Evolutionary conservation across 2,888 invertebrate genomes (phyloP).

Genomic region (Petrolisthes manimaculis): DNA sequence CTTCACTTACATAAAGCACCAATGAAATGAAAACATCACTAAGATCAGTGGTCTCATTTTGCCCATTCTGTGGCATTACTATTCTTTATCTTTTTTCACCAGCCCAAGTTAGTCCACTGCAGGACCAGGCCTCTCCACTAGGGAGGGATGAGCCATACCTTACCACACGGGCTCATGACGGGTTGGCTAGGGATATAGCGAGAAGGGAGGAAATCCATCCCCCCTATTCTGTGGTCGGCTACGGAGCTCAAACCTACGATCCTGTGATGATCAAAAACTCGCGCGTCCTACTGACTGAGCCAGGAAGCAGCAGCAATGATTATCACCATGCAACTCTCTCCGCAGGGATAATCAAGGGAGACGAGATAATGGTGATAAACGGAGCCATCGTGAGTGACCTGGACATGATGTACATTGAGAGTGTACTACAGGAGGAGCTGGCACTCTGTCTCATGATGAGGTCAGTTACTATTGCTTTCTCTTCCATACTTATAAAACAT

Average conservation of each 20-base stretch:
- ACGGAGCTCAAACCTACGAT: neutral
- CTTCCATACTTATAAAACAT: neutral
- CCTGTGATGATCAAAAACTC: neutral
- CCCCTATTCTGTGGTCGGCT: neutral
- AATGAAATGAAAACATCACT: neutral
- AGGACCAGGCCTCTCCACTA: neutral
- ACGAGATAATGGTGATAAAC: constrained; percentile 99
- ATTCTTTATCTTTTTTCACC: constrained; percentile 10
- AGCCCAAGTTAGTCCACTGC: constrained; percentile 15
- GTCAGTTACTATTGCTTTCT: constrained; percentile 69
- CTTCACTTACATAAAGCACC: neutral
- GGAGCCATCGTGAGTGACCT: constrained; percentile 97
- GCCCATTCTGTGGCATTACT: constrained; percentile 1
- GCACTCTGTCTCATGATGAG: constrained; percentile 97
- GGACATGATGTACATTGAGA: constrained; percentile 99
- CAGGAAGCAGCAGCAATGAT: constrained; percentile 7
- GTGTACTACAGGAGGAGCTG: constrained; percentile 93
- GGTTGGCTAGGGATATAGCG: neutral
- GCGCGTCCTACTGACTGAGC: neutral
- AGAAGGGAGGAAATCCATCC: neutral
- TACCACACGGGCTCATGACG: neutral
- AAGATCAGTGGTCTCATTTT: neutral
- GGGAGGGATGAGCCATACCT: constrained; percentile 9
- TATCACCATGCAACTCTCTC: neutral
- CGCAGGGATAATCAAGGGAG: constrained; percentile 93